Evolutionary conservation across 1,140 invertebrate genomes (phyloP).

Genomic region (Daktulosphaira vitifoliae): DNA sequence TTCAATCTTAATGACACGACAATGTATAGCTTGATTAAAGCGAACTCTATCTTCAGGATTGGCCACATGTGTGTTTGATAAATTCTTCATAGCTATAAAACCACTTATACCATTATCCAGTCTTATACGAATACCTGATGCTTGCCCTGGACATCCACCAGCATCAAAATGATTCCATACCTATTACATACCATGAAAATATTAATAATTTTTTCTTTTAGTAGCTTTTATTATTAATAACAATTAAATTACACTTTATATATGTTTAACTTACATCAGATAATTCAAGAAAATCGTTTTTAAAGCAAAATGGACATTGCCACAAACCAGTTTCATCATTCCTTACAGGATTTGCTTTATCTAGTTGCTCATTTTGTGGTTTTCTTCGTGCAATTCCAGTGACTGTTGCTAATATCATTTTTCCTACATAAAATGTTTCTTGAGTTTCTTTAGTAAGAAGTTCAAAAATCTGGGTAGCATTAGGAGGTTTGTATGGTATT

Average conservation of each 20-base stretch:
- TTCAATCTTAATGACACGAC: conserved; percentile 91
- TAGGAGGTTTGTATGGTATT: conserved; percentile 65
- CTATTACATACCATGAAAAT: conserved; percentile 40
- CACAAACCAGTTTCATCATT: conserved; percentile 90
- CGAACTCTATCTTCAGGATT: conserved; percentile 88
- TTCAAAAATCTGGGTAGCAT: conserved; percentile 82
- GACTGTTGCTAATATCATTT: conserved; percentile 69
- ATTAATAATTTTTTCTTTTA: neutral
- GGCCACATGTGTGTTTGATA: conserved; percentile 87
- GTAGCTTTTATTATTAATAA: neutral
- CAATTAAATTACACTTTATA: neutral
- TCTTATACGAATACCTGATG: conserved; percentile 78
- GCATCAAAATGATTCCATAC: conserved; percentile 98
- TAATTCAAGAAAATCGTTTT: conserved; percentile 89
- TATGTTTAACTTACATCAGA: conserved; percentile 70
- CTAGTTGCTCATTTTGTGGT: conserved; percentile 84
- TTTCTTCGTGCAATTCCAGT: conserved; percentile 71
- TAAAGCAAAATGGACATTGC: conserved; percentile 95
- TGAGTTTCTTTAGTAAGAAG: conserved; percentile 94
- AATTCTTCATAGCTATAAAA: conserved; percentile 89
- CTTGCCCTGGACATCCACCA: conserved; percentile 87
- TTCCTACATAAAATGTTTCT: conserved; percentile 89
- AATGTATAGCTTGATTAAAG: conserved; percentile 79
- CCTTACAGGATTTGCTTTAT: conserved; percentile 88
- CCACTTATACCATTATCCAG: conserved; percentile 92